These are phyloP conservation scores for Lasiurus cinereus DNA, from an alignment of 2,113 vertebrate species.

Conservation along the genomic window DNA sequence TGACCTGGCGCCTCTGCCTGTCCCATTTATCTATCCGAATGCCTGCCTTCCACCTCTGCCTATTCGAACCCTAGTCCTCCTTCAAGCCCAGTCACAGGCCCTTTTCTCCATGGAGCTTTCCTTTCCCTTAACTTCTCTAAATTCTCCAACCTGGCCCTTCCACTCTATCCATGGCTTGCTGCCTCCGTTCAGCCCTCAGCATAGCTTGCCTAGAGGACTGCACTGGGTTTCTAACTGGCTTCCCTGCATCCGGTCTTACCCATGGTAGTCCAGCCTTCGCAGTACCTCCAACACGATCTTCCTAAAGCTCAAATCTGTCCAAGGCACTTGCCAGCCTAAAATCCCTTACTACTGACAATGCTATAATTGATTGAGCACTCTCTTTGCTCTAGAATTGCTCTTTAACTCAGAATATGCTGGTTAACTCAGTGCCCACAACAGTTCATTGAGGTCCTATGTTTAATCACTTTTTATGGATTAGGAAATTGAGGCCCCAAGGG, in stretches of 20 bases:
- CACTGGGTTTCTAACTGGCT: background rate
- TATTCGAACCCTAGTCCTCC: background rate
- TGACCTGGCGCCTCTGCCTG: background rate
- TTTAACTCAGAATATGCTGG: background rate
- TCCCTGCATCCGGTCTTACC: background rate
- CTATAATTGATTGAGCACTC: background rate
- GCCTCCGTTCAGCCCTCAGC: background rate
- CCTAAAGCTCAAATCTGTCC: constrained; percentile 26
- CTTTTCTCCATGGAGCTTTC: background rate
- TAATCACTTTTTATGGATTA: background rate
- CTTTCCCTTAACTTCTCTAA: background rate
- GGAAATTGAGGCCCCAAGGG: background rate
- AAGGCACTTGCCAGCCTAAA: background rate
- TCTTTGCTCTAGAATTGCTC: background rate
- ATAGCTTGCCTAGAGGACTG: background rate
- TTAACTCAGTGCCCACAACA: background rate
- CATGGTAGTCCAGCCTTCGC: background rate
- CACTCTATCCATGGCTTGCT: background rate
- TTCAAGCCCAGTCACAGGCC: background rate
- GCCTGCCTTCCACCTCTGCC: background rate
- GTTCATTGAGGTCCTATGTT: background rate
- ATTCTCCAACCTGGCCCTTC: background rate
- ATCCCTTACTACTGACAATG: background rate
- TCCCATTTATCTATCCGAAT: background rate
- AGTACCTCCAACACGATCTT: background rate